A percentile compares a stretch with the other conserved stretches of the same genome.
These are phyloP conservation scores for Drosophila nr. medialis DNA, from an alignment of 2,888 invertebrate species.

Conservation along the genomic window DNA sequence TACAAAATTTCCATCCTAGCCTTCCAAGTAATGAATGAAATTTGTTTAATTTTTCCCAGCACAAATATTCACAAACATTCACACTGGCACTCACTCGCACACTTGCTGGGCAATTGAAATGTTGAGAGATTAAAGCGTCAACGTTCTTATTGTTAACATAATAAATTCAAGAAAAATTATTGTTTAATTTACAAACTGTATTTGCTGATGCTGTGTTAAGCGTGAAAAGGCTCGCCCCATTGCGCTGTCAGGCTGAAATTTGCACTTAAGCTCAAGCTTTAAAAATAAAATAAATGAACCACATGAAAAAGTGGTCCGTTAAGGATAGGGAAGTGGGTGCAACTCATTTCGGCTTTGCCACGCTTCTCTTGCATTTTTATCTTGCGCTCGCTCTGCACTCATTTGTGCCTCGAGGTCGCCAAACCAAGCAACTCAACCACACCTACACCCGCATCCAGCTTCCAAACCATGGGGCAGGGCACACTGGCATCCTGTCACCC, in stretches of 20 bases:
- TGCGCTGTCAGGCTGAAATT: conserved; percentile 15
- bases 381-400: conserved; percentile 24
- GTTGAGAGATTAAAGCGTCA: conserved; percentile 55
- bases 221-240: neutral
- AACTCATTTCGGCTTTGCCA: conserved; percentile 30
- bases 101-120: conserved; percentile 53
- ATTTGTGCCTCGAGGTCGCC: conserved; percentile 53
- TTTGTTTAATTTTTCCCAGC: conserved; percentile 67
- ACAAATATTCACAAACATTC: conserved; percentile 16
- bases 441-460: neutral
- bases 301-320: conserved; percentile 27
- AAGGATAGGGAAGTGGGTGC: conserved; percentile 29
- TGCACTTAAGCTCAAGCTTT: conserved; percentile 47
- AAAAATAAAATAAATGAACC: conserved; percentile 7
- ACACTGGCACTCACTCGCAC: conserved; percentile 1
- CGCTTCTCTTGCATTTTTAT: conserved; percentile 28
- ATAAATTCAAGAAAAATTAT: conserved; percentile 63
- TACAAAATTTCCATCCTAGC: conserved; percentile 38
- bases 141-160: conserved; percentile 33
- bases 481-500: conserved; percentile 13
- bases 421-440: neutral
- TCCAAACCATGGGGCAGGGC: neutral
- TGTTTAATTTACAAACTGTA: conserved; percentile 62
- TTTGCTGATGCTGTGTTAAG: conserved; percentile 32
- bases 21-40: conserved; percentile 68